phyloP scores from a whole-genome alignment of 2,888 invertebrate genomes.

The Dasypolia templi region DNA sequence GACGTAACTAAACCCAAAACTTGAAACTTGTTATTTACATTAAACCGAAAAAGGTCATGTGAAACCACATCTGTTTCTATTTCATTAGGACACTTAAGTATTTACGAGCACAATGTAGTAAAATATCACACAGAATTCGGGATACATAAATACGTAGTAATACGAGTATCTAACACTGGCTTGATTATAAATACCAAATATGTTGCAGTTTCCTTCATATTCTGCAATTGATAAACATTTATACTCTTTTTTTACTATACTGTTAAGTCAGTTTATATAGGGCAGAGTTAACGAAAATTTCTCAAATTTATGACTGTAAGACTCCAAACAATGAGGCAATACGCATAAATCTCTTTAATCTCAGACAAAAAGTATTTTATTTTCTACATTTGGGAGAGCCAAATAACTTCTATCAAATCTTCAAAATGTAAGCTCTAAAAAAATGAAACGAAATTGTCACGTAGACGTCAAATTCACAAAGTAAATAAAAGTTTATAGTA shows the following conservation, averaged over 20 bases:
- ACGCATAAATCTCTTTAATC: conserved; percentile 9
- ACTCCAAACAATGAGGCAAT: conserved; percentile 7
- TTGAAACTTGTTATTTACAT: conserved; percentile 37
- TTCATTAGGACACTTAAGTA: conserved; percentile 22
- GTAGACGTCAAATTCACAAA: conserved; percentile 38
- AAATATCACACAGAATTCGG: background rate
- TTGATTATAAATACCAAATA: background rate
- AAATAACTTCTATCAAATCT: conserved; percentile 28
- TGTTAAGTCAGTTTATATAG: background rate
- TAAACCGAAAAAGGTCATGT: conserved; percentile 14
- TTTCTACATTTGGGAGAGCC: background rate
- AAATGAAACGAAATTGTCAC: conserved; percentile 21
- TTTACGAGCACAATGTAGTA: background rate
- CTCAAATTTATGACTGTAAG: conserved; percentile 23
- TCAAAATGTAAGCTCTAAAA: conserved; percentile 17
- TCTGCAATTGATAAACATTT: conserved; percentile 13
- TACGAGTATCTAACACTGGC: background rate
- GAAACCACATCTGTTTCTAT: conserved; percentile 34
- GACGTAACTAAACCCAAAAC: conserved; percentile 18
- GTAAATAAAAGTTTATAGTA: background rate
- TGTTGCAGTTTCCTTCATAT: conserved; percentile 6
- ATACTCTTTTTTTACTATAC: conserved; percentile 3
- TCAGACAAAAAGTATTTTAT: conserved; percentile 9
- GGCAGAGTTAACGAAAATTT: conserved; percentile 31
- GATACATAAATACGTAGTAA: background rate